phyloP scores from a whole-genome alignment of 2,888 invertebrate genomes.

The Athalia rosae region DNA sequence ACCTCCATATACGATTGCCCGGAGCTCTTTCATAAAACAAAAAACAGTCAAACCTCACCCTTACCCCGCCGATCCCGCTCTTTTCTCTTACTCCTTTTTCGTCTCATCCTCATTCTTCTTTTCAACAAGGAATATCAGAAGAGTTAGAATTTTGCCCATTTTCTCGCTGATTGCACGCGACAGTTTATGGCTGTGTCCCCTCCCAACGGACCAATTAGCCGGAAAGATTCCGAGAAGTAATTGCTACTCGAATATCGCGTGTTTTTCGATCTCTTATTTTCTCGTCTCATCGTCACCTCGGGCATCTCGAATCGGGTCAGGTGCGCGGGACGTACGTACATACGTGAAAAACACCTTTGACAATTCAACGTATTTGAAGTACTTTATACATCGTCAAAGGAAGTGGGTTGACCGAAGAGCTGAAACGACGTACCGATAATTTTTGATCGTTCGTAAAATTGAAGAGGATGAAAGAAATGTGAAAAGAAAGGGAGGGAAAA shows the following conservation, averaged over 20 bases:
- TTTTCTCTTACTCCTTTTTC: no score
- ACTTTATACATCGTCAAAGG: no score
- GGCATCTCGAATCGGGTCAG: not conserved
- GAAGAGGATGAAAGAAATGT: not conserved
- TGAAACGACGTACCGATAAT: no score
- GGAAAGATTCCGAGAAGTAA: slow-evolving; percentile 69
- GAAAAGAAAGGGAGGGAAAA: slow-evolving; percentile 51
- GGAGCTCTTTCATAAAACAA: slow-evolving; percentile 65
- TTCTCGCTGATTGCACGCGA: slow-evolving; percentile 69
- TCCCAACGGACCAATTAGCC: slow-evolving; percentile 70
- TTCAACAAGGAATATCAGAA: no score
- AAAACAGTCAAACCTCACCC: slow-evolving; percentile 48
- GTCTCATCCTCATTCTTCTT: no score
- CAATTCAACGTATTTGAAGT: no score
- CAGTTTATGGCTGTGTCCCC: slow-evolving; percentile 70
- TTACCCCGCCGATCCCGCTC: slow-evolving; percentile 57
- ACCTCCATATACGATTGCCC: slow-evolving; percentile 50
- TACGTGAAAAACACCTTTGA: no score
- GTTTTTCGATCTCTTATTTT: slow-evolving; percentile 4
- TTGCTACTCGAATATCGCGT: slow-evolving; percentile 41
- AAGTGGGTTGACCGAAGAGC: no score
- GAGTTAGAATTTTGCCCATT: slow-evolving; percentile 55
- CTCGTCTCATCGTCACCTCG: not conserved
- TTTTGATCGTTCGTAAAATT: no score
- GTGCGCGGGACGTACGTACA: no score